Percentiles rank a stretch among this genome's conserved stretches.
These are phyloP conservation scores for Diarsia brunnea DNA, from an alignment of 2,888 invertebrate species.

Conservation along the genomic window DNA sequence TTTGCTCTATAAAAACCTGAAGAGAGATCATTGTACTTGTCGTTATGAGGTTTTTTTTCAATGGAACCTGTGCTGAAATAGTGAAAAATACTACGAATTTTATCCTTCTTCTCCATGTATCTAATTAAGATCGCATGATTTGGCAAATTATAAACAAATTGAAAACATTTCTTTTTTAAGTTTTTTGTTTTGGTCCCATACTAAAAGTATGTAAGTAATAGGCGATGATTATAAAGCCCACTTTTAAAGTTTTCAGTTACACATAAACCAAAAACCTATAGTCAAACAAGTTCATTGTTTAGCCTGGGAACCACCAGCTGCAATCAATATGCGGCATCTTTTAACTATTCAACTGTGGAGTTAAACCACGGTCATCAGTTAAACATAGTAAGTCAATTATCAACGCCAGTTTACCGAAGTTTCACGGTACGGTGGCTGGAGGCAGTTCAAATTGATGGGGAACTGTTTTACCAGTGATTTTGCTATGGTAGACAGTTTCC, in stretches of 20 bases:
- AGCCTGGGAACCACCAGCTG: conserved; percentile 14
- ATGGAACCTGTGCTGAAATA: not conserved
- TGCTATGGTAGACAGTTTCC: conserved; percentile 20
- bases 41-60: not conserved
- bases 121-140: too few relatives aligned
- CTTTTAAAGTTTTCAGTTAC: not conserved
- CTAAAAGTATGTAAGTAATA: not conserved
- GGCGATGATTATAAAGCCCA: not conserved
- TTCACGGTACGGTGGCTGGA: conserved; percentile 30
- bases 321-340: conserved; percentile 11
- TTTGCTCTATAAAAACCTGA: not conserved
- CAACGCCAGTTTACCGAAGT: conserved; percentile 13
- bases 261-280: not conserved
- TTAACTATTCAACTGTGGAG: conserved; percentile 30
- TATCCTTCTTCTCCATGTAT: too few relatives aligned
- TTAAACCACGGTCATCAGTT: conserved; percentile 36
- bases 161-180: too few relatives aligned
- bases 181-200: not conserved
- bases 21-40: not conserved
- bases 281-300: not conserved
- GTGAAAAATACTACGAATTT: too few relatives aligned
- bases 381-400: conserved; percentile 43
- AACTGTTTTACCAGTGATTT: conserved; percentile 44
- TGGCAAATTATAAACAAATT: too few relatives aligned
- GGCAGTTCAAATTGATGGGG: conserved; percentile 29